These are phyloP conservation scores for Andrena bucephala DNA, from an alignment of 2,888 invertebrate species.

Conservation along the genomic window DNA sequence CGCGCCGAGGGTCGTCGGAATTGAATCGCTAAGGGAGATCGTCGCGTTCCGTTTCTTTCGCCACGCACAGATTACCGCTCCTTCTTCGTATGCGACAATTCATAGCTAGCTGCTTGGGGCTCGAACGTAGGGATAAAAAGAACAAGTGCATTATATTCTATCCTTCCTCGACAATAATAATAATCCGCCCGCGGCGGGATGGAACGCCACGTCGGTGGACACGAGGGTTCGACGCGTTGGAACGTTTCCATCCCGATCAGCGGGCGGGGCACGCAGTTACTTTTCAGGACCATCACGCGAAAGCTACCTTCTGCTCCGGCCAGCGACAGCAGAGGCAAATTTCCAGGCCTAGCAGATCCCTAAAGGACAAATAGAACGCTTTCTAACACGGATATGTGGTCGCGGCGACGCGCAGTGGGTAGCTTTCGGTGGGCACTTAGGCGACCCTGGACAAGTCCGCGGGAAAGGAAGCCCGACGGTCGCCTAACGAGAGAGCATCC, in stretches of 20 bases:
- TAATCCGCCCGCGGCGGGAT: conserved; percentile 30
- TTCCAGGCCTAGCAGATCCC: too few relatives aligned
- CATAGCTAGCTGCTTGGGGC: conserved; percentile 84
- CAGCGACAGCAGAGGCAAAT: too few relatives aligned
- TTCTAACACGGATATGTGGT: not conserved
- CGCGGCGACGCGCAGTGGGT: not conserved
- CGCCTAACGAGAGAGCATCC: not conserved
- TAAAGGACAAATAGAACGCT: too few relatives aligned
- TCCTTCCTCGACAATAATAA: conserved; percentile 53
- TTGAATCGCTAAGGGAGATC: not conserved
- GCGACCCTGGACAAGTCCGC: conserved; percentile 13
- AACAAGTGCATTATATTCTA: conserved; percentile 65
- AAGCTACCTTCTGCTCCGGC: conserved; percentile 33
- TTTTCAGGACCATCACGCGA: conserved; percentile 56
- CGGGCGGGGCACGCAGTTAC: conserved; percentile 36
- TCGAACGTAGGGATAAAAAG: conserved; percentile 78
- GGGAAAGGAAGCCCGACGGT: conserved; percentile 7
- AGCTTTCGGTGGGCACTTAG: conserved; percentile 8
- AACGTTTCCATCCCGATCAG: conserved; percentile 38
- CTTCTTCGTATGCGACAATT: conserved; percentile 77
- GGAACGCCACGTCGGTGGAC: conserved; percentile 29
- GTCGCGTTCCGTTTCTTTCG: conserved; percentile 74
- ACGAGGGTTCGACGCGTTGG: conserved; percentile 32
- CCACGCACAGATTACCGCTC: conserved; percentile 76
- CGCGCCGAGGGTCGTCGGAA: not conserved